Percentiles rank a stretch among this genome's conserved stretches.
These are phyloP conservation scores for Oncorhynchus keta DNA, from an alignment of 2,113 vertebrate species.

Conservation along the genomic window DNA sequence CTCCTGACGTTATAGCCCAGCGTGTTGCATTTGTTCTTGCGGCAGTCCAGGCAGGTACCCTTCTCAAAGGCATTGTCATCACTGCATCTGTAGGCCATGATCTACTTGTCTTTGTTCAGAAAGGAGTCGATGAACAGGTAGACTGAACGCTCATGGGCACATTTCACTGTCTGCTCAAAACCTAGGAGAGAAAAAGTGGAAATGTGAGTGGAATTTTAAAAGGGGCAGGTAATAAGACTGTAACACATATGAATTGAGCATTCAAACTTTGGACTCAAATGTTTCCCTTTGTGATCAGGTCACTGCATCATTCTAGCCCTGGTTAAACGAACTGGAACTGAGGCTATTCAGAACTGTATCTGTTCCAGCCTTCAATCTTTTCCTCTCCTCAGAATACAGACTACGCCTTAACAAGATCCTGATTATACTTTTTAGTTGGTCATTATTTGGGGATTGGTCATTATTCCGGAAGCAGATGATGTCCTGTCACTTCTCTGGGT, in stretches of 20 bases:
- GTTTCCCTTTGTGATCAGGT: neutral
- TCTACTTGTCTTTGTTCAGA: slow-evolving; percentile 79
- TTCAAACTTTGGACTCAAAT: neutral
- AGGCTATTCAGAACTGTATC: neutral
- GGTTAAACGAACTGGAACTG: neutral
- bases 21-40: slow-evolving; percentile 84
- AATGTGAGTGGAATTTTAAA: neutral
- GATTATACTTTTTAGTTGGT: slow-evolving; percentile 8
- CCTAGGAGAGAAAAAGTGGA: slow-evolving; percentile 63
- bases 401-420: neutral
- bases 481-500: slow-evolving; percentile 38
- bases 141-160: slow-evolving; percentile 89
- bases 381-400: neutral
- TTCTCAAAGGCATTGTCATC: slow-evolving; percentile 82
- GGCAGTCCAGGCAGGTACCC: slow-evolving; percentile 88
- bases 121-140: slow-evolving; percentile 94
- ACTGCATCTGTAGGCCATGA: slow-evolving; percentile 83
- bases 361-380: neutral
- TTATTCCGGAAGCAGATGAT: slow-evolving; percentile 24
- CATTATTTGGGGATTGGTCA: slow-evolving; percentile 32
- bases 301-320: neutral
- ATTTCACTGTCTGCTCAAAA: slow-evolving; percentile 88
- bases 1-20: slow-evolving; percentile 84
- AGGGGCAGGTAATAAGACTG: neutral
- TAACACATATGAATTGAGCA: neutral